A percentile compares a stretch with the other conserved stretches of the same genome.
Conservation (phyloP, 2,113 vertebrate genomes). For the Ailuropoda melanoleuca region DNA sequence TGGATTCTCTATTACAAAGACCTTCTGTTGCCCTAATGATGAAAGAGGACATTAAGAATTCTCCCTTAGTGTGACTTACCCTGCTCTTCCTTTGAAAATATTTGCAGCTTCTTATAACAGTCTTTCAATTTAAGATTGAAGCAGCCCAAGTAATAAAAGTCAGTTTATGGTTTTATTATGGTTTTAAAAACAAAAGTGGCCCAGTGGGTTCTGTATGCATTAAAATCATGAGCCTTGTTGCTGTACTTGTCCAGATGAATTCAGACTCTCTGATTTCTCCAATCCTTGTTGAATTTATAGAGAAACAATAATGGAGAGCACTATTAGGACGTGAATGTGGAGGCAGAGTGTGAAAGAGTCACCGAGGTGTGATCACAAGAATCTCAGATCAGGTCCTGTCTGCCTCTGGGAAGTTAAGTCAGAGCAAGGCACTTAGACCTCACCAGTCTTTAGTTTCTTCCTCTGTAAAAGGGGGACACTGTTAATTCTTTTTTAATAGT, state of each 20-base stretch:
- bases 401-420: background rate
- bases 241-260: background rate
- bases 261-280: background rate
- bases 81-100: slow-evolving; percentile 36
- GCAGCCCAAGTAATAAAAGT: background rate
- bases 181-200: background rate
- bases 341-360: background rate
- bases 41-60: slow-evolving; percentile 26
- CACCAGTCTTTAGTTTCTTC: background rate
- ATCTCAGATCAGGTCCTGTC: background rate
- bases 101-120: background rate
- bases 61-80: background rate
- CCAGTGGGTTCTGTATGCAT: background rate
- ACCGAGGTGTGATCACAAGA: background rate
- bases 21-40: background rate
- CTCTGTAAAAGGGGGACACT: background rate
- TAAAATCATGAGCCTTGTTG: background rate
- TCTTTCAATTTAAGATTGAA: slow-evolving; percentile 30
- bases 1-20: slow-evolving; percentile 14
- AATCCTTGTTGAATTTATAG: background rate
- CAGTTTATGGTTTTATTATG: background rate
- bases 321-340: background rate
- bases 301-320: background rate
- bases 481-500: background rate
- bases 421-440: background rate